Evolutionary conservation across 2,113 vertebrate species (phyloP), one percentile per base, ranked within the genome.

Genomic region (Rutilus rutilus): DNA sequence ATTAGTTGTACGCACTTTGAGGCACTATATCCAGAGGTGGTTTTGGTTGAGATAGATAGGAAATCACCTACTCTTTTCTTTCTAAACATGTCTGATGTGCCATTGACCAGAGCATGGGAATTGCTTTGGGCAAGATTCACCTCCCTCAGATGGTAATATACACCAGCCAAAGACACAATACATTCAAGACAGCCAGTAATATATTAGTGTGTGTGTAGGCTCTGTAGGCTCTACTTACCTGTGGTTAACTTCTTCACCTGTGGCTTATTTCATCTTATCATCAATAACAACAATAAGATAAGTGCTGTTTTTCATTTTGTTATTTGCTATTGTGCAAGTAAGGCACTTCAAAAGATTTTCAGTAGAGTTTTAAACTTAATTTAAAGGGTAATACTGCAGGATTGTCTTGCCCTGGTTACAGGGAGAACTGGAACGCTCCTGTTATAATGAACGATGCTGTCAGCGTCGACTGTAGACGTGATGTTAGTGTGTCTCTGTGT

Each of bases 61-160:
- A 25, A 76, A 47, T 78, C 62, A 30, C 59, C 79, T 69, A 50
- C 2, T 69, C 60, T 33, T 83, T 83, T 73, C 25, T 33, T 60
- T 60, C 50, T 36, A n/a, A 79, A 79, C 36, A 60, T 59, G 11
- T 39, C 19, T 73, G 27, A 59, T 83, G 36, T 64, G 7, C 81
- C 54, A 73, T 83, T 83, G 65, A 83, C 67, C 65, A 71, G 65
- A 82, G 42, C 57, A 30, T 88, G 87, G 57, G 65, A 86, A 60
- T 71, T 69, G 73, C 80, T 86, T 81, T 86, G 67, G 87, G 85
- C 76, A 84, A 84, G 64, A 47, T 59, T 78, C 54, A 59, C 39
- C n/a, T 69, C 17, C 77, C 71, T 69, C 30, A n/a, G 52, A 42
- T 73, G 65, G 85, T 81, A 69, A 83, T 17, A 67, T 19, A 78